These are phyloP conservation scores for Ascaphus truei DNA, from an alignment of 2,113 vertebrate genomes.

Conservation along the genomic window DNA sequence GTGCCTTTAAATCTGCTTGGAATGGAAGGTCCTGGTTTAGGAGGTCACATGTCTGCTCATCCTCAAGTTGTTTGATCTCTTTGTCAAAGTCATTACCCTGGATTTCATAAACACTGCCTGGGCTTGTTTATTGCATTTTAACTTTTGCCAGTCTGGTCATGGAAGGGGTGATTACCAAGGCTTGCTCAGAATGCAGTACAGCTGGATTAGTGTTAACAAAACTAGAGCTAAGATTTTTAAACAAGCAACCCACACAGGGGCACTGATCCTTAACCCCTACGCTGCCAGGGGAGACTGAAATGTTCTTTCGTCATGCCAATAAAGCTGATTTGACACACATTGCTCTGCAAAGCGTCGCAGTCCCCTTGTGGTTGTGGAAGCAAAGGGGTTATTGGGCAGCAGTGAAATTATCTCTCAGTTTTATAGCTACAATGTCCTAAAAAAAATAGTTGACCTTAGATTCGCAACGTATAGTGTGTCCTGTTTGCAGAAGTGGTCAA, in stretches of 20 bases:
- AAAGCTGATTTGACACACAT: too few species aligned
- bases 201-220: conserved; percentile 28
- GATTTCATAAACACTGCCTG: neutral
- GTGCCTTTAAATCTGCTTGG: too few species aligned
- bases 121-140: neutral
- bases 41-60: neutral
- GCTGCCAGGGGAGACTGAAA: too few species aligned
- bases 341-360: too few species aligned
- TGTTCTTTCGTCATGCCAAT: too few species aligned
- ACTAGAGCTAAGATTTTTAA: neutral
- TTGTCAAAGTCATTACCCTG: neutral
- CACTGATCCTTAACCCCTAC: neutral
- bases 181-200: neutral
- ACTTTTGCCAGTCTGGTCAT: neutral
- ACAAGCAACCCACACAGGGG: neutral
- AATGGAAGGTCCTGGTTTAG: neutral
- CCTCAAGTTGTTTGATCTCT: neutral
- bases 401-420: too few species aligned
- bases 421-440: too few species aligned
- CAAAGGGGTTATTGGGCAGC: too few species aligned
- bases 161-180: neutral
- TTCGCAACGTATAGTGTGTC: too few species aligned
- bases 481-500: too few species aligned
- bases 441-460: too few species aligned
- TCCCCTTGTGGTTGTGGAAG: too few species aligned